Base-by-base conservation (phyloP, 2,113 vertebrate species). In the Leuciscus idus region DNA sequence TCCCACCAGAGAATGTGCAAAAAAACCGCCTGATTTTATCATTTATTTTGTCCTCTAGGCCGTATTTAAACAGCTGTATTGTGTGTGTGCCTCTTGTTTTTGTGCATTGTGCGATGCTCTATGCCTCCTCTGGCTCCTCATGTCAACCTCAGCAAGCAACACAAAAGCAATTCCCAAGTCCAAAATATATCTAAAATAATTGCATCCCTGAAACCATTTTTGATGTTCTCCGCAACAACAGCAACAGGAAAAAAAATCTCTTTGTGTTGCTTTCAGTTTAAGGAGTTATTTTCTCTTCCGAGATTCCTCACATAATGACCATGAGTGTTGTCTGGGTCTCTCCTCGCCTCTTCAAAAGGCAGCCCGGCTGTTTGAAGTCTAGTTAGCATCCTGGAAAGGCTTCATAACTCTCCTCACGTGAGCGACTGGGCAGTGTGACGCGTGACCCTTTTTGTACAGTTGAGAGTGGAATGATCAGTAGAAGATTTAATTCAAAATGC, bases 181-280 rank as follows among this genome's bases (percentile, higher is more conserved):
- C 87, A 88, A 86, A 87, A 89, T 85, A 87, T 88, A 84, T 86
- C 85, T 84, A 78, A 88, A 86, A 88, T 89, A 88, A 90, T 89
- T 90, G 87, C 88, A 85, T 88, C 88, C 85, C 87, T 85, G 75
- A 88, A 91, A 89, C 88, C 79, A 81, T 88, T 90, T 88, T 87
- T 89, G 88, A 87, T 88, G 87, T 87, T 84, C 84, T 85, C 52
- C 28, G 61, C 85, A 81, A 84, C 81, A 84, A 73, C 64, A 59
- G 50, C 33, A 23, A 79, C 11, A 62, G 36, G 43, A 75, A 78
- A 70, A 39, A 21, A 68, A 75, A 88, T 50, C 81, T 89, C 72
- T 88, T 86, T 86, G 84, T 87, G 88, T 84, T 83, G 84, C 86
- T 87, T 86, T 88, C 86, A 85, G 85, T 90, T 88, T 85, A 85